phyloP scores from a whole-genome alignment of 2,113 vertebrate species.

The Cyphomyrus discorhynchus region DNA sequence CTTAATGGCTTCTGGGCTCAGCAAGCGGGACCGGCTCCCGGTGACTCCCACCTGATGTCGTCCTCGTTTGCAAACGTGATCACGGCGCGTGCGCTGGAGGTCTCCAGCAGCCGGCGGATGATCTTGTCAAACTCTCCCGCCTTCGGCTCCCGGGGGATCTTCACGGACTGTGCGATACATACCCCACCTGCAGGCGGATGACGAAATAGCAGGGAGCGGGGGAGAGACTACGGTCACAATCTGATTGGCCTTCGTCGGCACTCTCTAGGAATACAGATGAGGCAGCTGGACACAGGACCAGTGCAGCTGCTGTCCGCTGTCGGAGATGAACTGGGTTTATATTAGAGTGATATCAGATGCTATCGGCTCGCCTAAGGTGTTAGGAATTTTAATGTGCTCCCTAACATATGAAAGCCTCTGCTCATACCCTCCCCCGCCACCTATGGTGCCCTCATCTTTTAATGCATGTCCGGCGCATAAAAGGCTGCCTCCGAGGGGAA shows the following conservation, averaged over 20 bases:
- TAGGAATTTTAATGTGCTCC: constrained; percentile 15
- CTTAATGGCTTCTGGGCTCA: not conserved
- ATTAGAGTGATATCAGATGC: constrained; percentile 34
- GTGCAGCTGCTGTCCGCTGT: not conserved
- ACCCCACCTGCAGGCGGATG: constrained; percentile 72
- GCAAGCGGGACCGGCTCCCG: not conserved
- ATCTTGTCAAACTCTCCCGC: constrained; percentile 90
- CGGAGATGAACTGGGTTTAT: constrained; percentile 12
- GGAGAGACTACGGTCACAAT: not conserved
- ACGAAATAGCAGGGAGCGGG: not conserved
- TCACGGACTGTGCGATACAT: constrained; percentile 93
- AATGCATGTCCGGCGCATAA: not conserved
- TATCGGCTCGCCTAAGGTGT: constrained; percentile 28
- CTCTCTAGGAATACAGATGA: constrained; percentile 23
- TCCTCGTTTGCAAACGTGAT: constrained; percentile 96
- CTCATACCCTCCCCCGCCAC: not conserved
- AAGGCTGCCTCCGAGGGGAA: not conserved
- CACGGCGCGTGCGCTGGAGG: constrained; percentile 83
- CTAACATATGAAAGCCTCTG: not conserved
- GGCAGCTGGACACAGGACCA: constrained; percentile 9
- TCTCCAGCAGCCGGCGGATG: constrained; percentile 83
- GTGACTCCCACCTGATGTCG: constrained; percentile 77
- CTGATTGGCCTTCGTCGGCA: constrained; percentile 19
- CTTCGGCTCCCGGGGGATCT: constrained; percentile 86
- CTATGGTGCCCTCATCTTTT: not conserved